phyloP scores from a whole-genome alignment of 2,797 vertebrate genomes.

The Fistularia tabacaria region DNA sequence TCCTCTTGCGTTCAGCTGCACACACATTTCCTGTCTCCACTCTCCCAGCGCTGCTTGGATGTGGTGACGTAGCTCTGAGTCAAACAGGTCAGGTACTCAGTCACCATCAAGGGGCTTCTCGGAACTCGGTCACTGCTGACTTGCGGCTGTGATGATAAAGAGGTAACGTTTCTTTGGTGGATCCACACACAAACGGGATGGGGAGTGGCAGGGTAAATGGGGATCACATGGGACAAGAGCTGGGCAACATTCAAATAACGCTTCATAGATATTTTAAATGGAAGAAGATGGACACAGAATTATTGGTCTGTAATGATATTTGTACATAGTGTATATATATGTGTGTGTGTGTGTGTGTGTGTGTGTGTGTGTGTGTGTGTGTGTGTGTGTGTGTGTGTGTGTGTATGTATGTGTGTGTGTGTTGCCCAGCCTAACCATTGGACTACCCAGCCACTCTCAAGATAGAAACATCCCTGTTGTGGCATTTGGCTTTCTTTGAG shows the following conservation, averaged over 20 bases:
- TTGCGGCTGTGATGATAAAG: constrained; percentile 71
- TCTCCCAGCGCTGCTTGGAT: constrained; percentile 30
- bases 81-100: constrained; percentile 62
- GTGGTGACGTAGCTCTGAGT: constrained; percentile 32
- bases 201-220: constrained; percentile 3
- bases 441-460: no score
- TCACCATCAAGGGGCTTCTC: constrained; percentile 69
- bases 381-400: no score
- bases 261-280: no score
- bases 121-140: constrained; percentile 72
- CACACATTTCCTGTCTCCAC: constrained; percentile 17
- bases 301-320: no score
- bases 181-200: constrained; percentile 36
- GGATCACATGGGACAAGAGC: neutral
- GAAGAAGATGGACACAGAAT: no score
- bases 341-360: no score
- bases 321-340: no score
- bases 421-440: no score
- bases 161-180: constrained; percentile 74
- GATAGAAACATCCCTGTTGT: neutral
- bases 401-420: no score
- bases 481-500: constrained; percentile 1
- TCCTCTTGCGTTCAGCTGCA: constrained; percentile 19
- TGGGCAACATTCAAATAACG: no score
- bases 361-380: no score